These are phyloP conservation scores for Corydoras sp. DNA, from an alignment of 2,113 vertebrate species.

Conservation along the genomic window DNA sequence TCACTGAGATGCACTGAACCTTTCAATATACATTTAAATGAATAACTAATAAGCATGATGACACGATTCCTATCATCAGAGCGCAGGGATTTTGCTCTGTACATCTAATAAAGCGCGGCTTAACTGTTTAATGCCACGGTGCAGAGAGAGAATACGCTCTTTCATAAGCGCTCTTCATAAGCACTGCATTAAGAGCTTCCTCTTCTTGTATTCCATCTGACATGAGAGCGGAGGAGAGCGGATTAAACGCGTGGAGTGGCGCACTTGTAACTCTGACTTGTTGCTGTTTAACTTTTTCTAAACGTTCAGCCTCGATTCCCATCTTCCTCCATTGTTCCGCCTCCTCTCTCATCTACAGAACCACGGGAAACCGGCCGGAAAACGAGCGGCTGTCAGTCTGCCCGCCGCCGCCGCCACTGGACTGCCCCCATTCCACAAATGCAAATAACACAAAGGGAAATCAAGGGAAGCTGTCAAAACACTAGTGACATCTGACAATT, in stretches of 20 bases:
- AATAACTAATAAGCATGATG: background rate
- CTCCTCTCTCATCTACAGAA: constrained; percentile 41
- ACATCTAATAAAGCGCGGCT: background rate
- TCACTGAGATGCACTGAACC: background rate
- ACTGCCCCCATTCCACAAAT: constrained; percentile 56
- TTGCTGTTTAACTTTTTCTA: constrained; percentile 25
- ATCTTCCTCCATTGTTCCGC: constrained; percentile 34
- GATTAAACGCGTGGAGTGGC: background rate
- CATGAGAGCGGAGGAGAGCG: background rate
- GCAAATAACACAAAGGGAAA: constrained; percentile 62
- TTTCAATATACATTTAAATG: constrained; percentile 20
- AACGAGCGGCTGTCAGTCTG: constrained; percentile 57
- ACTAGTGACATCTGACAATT: constrained; percentile 72
- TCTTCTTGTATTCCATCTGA: background rate
- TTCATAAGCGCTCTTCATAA: constrained; percentile 10
- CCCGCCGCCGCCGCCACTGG: constrained; percentile 52
- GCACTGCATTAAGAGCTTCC: constrained; percentile 5
- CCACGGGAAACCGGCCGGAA: constrained; percentile 54
- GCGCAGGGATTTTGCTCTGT: background rate
- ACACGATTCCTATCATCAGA: background rate
- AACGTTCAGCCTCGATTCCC: constrained; percentile 25
- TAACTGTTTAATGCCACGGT: background rate
- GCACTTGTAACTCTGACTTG: constrained; percentile 24
- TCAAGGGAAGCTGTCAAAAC: constrained; percentile 69
- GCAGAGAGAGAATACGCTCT: constrained; percentile 1